A percentile compares a stretch with the other conserved stretches of the same genome.
phyloP scores from a whole-genome alignment of 2,113 vertebrate species.

The Halcyon malimbica region DNA sequence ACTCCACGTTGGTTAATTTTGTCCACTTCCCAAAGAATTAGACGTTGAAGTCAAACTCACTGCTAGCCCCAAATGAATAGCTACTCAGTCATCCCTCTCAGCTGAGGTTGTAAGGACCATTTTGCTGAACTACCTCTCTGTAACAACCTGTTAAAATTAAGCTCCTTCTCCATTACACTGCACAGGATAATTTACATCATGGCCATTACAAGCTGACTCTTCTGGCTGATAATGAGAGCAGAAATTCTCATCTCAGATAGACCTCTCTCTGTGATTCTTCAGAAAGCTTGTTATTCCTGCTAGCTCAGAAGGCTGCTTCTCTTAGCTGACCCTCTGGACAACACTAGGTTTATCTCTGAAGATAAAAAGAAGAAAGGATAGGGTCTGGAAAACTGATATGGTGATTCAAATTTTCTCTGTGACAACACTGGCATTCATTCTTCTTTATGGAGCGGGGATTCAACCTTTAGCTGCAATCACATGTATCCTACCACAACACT shows the following conservation, averaged over 20 bases:
- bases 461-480: background rate
- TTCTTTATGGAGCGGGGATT: background rate
- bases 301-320: background rate
- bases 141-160: background rate
- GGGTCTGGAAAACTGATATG: background rate
- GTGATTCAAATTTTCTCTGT: background rate
- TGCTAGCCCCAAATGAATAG: no score
- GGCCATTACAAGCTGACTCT: background rate
- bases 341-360: background rate
- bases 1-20: background rate
- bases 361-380: background rate
- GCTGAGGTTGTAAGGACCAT: background rate
- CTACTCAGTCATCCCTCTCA: background rate
- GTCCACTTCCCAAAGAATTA: background rate
- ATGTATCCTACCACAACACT: fast-evolving
- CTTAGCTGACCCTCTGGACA: background rate
- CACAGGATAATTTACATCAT: background rate
- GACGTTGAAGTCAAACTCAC: background rate
- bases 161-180: background rate
- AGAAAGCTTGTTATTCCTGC: background rate
- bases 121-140: background rate
- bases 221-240: background rate
- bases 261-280: background rate
- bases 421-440: background rate
- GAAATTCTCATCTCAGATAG: background rate